Base-by-base conservation (phyloP, 2,888 invertebrate genomes). In the Agrotis segetum region DNA sequence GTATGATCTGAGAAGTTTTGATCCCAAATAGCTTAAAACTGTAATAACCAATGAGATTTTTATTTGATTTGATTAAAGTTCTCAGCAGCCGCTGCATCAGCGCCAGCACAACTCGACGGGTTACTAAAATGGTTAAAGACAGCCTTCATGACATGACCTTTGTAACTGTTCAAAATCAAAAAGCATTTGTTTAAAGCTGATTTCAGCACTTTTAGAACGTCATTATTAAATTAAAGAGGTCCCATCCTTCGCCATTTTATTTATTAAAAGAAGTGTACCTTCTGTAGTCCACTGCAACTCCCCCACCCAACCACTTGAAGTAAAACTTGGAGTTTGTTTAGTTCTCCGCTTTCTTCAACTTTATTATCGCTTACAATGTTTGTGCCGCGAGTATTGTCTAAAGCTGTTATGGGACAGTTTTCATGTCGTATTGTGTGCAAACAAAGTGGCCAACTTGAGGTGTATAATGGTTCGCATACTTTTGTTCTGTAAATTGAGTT, bases 301-400 rank as follows among this genome's bases (percentile, higher is more conserved):
- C 29, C 21, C 50, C 62, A 17, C 77, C 61, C 61, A 67, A 50
- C 74, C 69, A 74, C 81, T 81, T 74, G 78, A 65, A 80, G 74
- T 65, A 70, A 65, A 81, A 67, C 74, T 80, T 80, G 59, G 74
- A 80, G 81, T 80, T 80, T 74, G 78, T 77, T 74, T 67, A 74
- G 81, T 81, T 81, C 58, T 67, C 81, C 72, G 77, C 79, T 80
- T 81, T 78, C 74, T 69, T 74, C 74, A 81, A 80, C 78, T 80
- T 80, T 80, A 80, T 80, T 80, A 74, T 81, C 80, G 77, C 67
- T 74, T 70, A 78, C 69, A 80, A 74, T 78, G 78, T 80, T 81
- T 72, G 74, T 56, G 71, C 19, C 52, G 19, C 47, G 56, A 73
- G 73, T 77, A 79, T 81, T 79, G 73, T 77, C 73, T 73, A 56